Base-by-base conservation (phyloP, 2,888 invertebrate species). In the Drosophila putrida region DNA sequence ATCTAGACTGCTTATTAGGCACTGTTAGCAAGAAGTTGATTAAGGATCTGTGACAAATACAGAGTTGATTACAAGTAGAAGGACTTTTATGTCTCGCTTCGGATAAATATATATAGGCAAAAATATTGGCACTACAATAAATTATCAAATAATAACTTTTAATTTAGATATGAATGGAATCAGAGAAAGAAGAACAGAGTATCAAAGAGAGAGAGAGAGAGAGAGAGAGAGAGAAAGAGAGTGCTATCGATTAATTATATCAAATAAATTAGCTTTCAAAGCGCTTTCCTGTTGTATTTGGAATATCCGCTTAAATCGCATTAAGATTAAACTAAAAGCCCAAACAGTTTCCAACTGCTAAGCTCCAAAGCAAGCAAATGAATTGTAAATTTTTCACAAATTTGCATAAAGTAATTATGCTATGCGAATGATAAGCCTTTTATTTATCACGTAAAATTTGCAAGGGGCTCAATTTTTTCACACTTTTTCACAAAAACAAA, bases 331-430 rank as follows among this genome's bases (percentile, higher is more conserved):
- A n/a, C 10, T 9, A 43, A n/a, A 31, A 28, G 15, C 11, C 15
- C 4, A 11, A 11, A 20, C 15, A 4, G 11, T 41, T 28, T 13
- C 11, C 38, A 15, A n/a, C 11, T 53, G 41, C 31, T 53, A 50
- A 50, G 11, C 25, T 6, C 4, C 13, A 41, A 5, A 6, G 4
- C 15, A 33, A 8, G 43, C 15, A 41, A 15, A 39, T 44, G 44
- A 28, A 54, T 53, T 43, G 55, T 27, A n/a, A 13, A 36, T 15
- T 25, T 36, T 57, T 9, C 25, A 33, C 46, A 36, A 36, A 61
- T 61, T 61, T 44, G 15, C 60, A 61, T 54, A 58, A 43, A 35
- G 25, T 49, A 63, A 63, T 63, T 63, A 63, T 43, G 28, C n/a
- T 27, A 41, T 33, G 41, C 33, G 41, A 25, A 46, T 47, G 13